phyloP scores from a whole-genome alignment of 2,113 vertebrate species.

The Gadus macrocephalus region DNA sequence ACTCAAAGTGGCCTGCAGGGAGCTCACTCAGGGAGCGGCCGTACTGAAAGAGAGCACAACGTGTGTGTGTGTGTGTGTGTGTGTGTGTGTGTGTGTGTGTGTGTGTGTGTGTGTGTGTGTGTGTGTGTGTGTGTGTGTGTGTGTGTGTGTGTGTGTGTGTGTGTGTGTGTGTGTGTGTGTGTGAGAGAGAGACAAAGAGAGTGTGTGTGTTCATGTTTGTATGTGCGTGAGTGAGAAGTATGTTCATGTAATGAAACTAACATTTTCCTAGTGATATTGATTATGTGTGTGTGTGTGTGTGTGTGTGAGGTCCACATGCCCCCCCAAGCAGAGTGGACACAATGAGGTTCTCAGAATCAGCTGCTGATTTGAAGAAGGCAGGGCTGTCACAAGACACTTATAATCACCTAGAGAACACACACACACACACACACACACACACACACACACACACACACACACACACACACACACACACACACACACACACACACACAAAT shows the following conservation, averaged over 20 bases:
- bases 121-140: conserved; percentile 23
- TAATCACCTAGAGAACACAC: too few species aligned
- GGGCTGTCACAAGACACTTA: too few species aligned
- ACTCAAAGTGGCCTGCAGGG: neutral
- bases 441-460: too few species aligned
- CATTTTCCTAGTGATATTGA: too few species aligned
- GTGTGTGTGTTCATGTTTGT: neutral
- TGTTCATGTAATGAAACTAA: too few species aligned
- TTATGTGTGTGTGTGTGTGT: neutral
- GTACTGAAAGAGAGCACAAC: neutral
- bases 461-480: too few species aligned
- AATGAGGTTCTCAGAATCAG: conserved; percentile 22
- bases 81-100: conserved; percentile 22
- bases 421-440: too few species aligned
- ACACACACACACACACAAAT: too few species aligned
- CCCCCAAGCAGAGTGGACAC: conserved; percentile 18
- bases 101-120: conserved; percentile 21
- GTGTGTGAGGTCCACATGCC: neutral
- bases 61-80: too few species aligned
- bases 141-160: conserved; percentile 12
- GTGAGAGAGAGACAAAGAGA: too few species aligned
- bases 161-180: neutral
- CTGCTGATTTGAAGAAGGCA: conserved; percentile 28
- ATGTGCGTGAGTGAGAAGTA: neutral
- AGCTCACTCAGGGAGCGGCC: neutral